These are phyloP conservation scores for Bovichtus variegatus DNA, from an alignment of 2,797 vertebrate species.

Conservation along the genomic window DNA sequence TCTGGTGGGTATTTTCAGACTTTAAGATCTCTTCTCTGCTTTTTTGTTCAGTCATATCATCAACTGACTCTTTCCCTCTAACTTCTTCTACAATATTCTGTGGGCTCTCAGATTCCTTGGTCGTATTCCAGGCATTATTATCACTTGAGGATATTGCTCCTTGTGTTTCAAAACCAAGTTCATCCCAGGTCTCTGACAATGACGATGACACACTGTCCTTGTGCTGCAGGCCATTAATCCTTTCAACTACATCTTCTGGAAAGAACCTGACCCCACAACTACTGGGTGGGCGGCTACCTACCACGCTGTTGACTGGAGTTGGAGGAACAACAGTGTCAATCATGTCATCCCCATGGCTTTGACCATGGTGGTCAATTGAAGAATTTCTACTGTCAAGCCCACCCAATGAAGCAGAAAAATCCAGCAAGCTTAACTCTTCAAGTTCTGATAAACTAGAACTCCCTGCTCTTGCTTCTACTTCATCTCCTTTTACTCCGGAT, in stretches of 20 bases:
- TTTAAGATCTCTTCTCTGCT: constrained; percentile 45
- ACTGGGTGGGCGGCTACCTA: constrained; percentile 88
- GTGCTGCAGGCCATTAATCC: constrained; percentile 84
- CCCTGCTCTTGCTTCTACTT: constrained; percentile 59
- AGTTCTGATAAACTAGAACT: constrained; percentile 84
- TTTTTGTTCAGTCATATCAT: constrained; percentile 42
- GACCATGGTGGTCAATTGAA: constrained; percentile 56
- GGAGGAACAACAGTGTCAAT: constrained; percentile 87
- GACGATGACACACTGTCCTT: constrained; percentile 83
- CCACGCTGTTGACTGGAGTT: constrained; percentile 92
- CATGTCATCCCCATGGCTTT: constrained; percentile 70
- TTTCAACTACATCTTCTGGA: constrained; percentile 87
- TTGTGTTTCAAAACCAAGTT: constrained; percentile 84
- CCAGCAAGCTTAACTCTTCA: constrained; percentile 83
- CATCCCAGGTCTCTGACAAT: constrained; percentile 91
- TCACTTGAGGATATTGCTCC: constrained; percentile 76
- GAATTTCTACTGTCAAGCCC: constrained; percentile 69
- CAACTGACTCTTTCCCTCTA: constrained; percentile 25
- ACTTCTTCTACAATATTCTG: constrained; percentile 76
- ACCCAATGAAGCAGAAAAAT: constrained; percentile 84
- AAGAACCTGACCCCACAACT: constrained; percentile 87
- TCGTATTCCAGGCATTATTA: constrained; percentile 82
- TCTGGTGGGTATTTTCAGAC: constrained; percentile 45
- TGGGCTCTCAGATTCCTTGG: constrained; percentile 85
- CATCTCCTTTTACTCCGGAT: constrained; percentile 41